Evolutionary conservation across 2,888 invertebrate genomes (phyloP).

Genomic region (Oxytorus armatus): DNA sequence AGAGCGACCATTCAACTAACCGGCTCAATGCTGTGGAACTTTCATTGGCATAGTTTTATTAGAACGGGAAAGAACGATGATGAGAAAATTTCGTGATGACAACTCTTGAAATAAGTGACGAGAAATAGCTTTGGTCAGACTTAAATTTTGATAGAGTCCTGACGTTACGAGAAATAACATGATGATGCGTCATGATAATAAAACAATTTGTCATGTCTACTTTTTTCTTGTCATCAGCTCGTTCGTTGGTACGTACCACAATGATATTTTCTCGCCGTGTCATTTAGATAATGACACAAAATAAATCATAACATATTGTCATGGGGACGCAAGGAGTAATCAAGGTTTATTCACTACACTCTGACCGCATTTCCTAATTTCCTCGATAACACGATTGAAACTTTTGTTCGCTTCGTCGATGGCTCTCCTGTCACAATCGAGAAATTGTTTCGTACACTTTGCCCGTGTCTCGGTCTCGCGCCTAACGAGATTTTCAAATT

Average conservation of each 20-base stretch:
- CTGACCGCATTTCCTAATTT: slow-evolving; percentile 66
- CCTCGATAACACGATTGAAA: slow-evolving; percentile 62
- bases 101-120: background rate
- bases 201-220: background rate
- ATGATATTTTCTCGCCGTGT: too few species aligned
- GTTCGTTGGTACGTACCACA: too few species aligned
- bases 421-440: slow-evolving; percentile 69
- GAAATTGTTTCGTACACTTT: slow-evolving; percentile 60
- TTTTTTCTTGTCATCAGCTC: background rate
- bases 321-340: background rate
- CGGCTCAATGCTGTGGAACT: slow-evolving; percentile 42
- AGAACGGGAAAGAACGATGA: background rate
- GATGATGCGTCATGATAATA: too few species aligned
- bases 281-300: background rate
- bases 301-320: background rate
- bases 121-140: background rate
- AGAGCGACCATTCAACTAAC: slow-evolving; percentile 27
- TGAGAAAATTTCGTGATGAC: slow-evolving; percentile 35
- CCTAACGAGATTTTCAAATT: slow-evolving; percentile 66
- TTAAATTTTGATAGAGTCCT: too few species aligned
- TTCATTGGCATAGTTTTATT: slow-evolving; percentile 69
- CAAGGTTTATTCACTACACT: slow-evolving; percentile 23
- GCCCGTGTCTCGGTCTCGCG: slow-evolving; percentile 65
- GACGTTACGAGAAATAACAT: too few species aligned
- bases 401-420: slow-evolving; percentile 64